Conservation (phyloP, 2,113 vertebrate species). For the Tilapia sparmanii region DNA sequence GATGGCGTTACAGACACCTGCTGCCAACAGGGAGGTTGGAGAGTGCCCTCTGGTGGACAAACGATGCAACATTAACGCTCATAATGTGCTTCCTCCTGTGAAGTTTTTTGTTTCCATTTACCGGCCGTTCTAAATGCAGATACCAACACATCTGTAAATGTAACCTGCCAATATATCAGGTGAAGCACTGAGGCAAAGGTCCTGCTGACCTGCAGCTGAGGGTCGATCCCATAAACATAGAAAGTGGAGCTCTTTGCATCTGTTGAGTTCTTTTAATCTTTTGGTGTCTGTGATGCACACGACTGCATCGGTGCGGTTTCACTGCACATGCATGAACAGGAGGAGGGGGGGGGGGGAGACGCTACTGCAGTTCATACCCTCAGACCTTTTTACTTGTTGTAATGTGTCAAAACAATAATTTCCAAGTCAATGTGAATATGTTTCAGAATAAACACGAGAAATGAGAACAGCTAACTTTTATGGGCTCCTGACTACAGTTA, state of each 20-base stretch:
- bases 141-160: background rate
- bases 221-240: background rate
- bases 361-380: background rate
- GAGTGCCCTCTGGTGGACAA: background rate
- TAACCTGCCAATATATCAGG: background rate
- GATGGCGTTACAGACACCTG: background rate
- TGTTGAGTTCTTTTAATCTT: background rate
- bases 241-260: background rate
- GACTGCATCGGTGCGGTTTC: background rate
- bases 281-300: background rate
- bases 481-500: background rate
- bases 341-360: background rate
- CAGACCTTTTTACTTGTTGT: background rate
- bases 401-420: background rate
- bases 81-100: no score
- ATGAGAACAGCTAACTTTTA: background rate
- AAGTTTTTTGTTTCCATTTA: background rate
- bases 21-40: background rate
- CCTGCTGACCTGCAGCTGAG: background rate
- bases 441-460: background rate
- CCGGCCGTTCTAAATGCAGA: background rate
- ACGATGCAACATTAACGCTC: background rate
- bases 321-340: background rate
- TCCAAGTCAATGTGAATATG: background rate
- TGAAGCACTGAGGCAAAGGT: background rate